These are phyloP conservation scores for Tokudaia muenninki DNA, from an alignment of 2,797 vertebrate species.

Conservation along the genomic window DNA sequence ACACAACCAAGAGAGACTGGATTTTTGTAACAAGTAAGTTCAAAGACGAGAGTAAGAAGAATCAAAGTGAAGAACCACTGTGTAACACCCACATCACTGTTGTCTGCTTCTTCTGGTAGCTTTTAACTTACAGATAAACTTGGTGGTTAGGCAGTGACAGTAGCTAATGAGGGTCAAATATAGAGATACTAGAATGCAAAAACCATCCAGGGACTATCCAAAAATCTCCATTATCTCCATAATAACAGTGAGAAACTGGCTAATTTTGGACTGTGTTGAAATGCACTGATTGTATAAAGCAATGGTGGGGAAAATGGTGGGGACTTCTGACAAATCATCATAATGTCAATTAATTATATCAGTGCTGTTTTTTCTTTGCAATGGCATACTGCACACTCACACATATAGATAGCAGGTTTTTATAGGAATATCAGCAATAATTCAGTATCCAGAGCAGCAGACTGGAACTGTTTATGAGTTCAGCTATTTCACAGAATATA, in stretches of 20 bases:
- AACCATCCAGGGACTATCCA: background rate
- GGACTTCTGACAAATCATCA: background rate
- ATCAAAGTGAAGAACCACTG: background rate
- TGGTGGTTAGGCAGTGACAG: background rate
- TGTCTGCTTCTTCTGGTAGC: background rate
- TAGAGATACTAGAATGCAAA: background rate
- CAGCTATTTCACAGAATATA: accelerated
- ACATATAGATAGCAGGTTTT: background rate
- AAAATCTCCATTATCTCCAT: background rate
- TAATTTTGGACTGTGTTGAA: background rate
- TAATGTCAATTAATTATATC: background rate
- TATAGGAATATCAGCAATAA: background rate
- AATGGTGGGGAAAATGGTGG: background rate
- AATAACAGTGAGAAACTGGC: background rate
- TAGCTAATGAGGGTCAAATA: background rate
- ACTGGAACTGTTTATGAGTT: background rate
- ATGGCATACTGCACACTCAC: background rate
- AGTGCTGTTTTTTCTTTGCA: background rate
- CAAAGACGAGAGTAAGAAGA: background rate
- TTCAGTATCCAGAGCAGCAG: background rate
- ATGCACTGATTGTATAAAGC: background rate
- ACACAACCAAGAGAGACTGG: background rate
- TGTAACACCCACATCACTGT: accelerated
- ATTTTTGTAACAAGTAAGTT: background rate
- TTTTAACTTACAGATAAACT: background rate